These are phyloP conservation scores for Corythucha ciliata DNA, from an alignment of 2,888 invertebrate genomes.

Conservation along the genomic window DNA sequence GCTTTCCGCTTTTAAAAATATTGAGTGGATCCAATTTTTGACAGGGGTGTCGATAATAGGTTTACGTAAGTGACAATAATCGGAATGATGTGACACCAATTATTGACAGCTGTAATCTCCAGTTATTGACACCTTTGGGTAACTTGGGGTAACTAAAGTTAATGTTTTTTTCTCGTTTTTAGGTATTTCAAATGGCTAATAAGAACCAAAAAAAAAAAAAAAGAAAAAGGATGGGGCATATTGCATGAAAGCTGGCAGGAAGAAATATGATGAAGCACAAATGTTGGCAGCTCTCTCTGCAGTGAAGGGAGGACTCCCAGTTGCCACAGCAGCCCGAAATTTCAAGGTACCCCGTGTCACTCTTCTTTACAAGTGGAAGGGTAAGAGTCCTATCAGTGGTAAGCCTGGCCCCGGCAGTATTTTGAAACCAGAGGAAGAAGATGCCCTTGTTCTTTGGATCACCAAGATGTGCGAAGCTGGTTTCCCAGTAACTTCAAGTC, in stretches of 20 bases:
- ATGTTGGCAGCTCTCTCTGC: constrained; percentile 4
- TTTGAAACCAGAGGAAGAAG: neutral
- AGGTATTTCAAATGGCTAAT: constrained; percentile 4
- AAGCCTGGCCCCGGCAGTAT: neutral
- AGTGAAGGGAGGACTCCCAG: neutral
- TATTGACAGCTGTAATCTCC: neutral
- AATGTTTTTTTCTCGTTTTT: constrained; percentile 2
- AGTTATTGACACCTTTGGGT: constrained; percentile 10
- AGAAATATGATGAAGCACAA: constrained; percentile 3
- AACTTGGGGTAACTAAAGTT: neutral
- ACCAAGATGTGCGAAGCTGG: constrained; percentile 1
- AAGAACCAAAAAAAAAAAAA: neutral
- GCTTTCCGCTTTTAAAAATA: constrained; percentile 9
- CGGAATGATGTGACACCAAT: too few species aligned
- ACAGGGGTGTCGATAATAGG: too few species aligned
- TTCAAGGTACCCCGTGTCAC: constrained; percentile 7
- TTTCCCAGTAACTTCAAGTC: constrained; percentile 1
- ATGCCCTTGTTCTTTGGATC: neutral
- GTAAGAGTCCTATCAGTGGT: constrained; percentile 4
- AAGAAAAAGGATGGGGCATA: neutral
- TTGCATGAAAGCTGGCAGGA: neutral
- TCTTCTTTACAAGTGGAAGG: constrained; percentile 7
- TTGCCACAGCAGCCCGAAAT: constrained; percentile 12
- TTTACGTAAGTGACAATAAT: too few species aligned
- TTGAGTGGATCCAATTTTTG: too few species aligned